phyloP scores from a whole-genome alignment of 2,888 invertebrate species.

The Drosophila austrosaltans region DNA sequence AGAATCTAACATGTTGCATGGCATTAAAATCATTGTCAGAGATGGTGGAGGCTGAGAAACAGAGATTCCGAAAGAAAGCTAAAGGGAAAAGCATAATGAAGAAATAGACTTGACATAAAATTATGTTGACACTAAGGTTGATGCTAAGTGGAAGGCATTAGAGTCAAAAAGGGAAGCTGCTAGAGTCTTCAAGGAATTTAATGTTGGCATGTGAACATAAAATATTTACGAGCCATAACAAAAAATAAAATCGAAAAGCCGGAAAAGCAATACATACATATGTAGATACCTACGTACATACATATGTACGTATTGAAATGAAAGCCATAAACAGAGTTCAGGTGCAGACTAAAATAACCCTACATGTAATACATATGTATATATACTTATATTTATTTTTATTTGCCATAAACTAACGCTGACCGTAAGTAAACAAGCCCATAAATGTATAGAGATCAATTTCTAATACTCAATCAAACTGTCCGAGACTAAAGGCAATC shows the following conservation, averaged over 20 bases:
- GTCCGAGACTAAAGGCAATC: conserved; percentile 31
- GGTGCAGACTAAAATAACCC: conserved; percentile 53
- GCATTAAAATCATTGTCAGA: conserved; percentile 73
- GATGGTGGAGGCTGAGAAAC: conserved; percentile 21
- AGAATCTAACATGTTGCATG: conserved; percentile 47
- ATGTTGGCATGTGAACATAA: conserved; percentile 51
- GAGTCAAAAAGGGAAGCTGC: conserved; percentile 29
- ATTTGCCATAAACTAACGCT: conserved; percentile 61
- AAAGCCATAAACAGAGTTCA: conserved; percentile 66
- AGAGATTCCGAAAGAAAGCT: neutral
- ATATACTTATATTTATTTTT: conserved; percentile 31
- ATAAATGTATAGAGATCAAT: conserved; percentile 73
- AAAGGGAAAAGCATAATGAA: conserved; percentile 45
- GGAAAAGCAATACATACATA: conserved; percentile 15
- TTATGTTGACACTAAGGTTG: conserved; percentile 67
- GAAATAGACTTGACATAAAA: conserved; percentile 66
- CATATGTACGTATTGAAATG: conserved; percentile 44
- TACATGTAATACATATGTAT: conserved; percentile 38
- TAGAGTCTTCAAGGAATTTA: conserved; percentile 12
- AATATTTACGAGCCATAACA: conserved; percentile 72
- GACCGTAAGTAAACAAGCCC: conserved; percentile 54
- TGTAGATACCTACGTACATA: neutral
- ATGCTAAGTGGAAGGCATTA: conserved; percentile 52
- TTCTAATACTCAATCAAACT: conserved; percentile 73
- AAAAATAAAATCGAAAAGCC: conserved; percentile 54